Conservation (phyloP, 1,140 invertebrate genomes). For the Drosophila willistoni region DNA sequence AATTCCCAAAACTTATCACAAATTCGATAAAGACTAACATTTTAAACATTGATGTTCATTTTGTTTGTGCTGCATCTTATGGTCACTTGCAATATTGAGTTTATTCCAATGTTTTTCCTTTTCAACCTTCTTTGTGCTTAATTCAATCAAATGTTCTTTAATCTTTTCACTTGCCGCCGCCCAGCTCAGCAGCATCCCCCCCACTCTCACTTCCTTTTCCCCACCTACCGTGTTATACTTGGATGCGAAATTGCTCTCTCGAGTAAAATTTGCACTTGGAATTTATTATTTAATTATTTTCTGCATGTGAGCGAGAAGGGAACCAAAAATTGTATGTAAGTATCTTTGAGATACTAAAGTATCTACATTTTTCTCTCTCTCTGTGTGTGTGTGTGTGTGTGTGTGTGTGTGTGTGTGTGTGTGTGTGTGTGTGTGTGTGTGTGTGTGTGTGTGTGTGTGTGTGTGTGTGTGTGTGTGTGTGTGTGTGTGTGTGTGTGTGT, state of each 20-base stretch:
- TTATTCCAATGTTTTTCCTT: background rate
- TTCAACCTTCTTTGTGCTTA: background rate
- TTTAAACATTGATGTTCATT: no score
- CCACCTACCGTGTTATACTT: no score
- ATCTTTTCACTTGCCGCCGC: background rate
- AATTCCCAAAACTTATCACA: no score
- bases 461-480: background rate
- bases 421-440: background rate
- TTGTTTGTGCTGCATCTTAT: no score
- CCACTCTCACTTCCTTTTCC: background rate
- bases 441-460: background rate
- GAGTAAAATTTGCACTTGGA: conserved; percentile 19
- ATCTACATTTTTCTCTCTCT: background rate
- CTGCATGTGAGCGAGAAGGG: background rate
- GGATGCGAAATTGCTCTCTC: conserved; percentile 13
- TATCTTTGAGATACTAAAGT: conserved; percentile 18
- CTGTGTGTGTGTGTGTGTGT: background rate
- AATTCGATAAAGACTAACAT: no score
- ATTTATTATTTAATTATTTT: conserved; percentile 25
- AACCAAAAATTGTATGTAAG: conserved; percentile 8
- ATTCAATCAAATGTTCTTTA: conserved; percentile 6
- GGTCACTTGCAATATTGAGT: no score
- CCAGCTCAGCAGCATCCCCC: background rate
- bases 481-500: background rate
- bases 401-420: background rate